Conservation (phyloP, 2,888 invertebrate species). For the Crocallis elinguaria region DNA sequence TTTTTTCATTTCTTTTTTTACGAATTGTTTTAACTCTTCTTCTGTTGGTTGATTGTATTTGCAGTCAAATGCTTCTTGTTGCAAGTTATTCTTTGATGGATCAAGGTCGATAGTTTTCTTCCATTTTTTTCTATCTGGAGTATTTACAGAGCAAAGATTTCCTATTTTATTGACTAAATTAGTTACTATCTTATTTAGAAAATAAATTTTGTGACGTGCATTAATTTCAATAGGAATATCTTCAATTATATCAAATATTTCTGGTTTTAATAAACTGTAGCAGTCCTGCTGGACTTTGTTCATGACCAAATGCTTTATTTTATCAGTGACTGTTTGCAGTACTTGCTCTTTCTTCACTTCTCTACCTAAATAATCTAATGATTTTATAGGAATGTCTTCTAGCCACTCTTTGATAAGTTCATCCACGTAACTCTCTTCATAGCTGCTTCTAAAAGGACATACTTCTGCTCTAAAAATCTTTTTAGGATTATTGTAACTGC, state of each 20-base stretch:
- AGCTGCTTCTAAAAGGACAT: slow-evolving; percentile 5
- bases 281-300: slow-evolving; percentile 37
- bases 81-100: not conserved
- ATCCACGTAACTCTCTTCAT: slow-evolving; percentile 34
- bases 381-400: slow-evolving; percentile 44
- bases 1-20: slow-evolving; percentile 44
- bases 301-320: slow-evolving; percentile 42
- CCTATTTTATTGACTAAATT: slow-evolving; percentile 43
- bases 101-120: slow-evolving; percentile 1
- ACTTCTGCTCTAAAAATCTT: slow-evolving; percentile 36
- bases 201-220: slow-evolving; percentile 39
- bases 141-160: slow-evolving; percentile 6
- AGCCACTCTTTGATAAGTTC: slow-evolving; percentile 53
- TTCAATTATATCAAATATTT: slow-evolving; percentile 47
- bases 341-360: slow-evolving; percentile 40
- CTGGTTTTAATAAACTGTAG: slow-evolving; percentile 36
- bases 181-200: slow-evolving; percentile 49
- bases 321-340: slow-evolving; percentile 37
- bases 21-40: slow-evolving; percentile 47
- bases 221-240: slow-evolving; percentile 48
- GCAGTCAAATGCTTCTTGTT: slow-evolving; percentile 1
- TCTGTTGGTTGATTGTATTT: slow-evolving; percentile 44
- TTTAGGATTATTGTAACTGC: slow-evolving; percentile 6
- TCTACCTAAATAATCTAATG: slow-evolving; percentile 35
- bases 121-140: slow-evolving; percentile 10